These are phyloP conservation scores for Anolis apletophallus DNA, from an alignment of 2,797 vertebrate genomes.

Conservation along the genomic window DNA sequence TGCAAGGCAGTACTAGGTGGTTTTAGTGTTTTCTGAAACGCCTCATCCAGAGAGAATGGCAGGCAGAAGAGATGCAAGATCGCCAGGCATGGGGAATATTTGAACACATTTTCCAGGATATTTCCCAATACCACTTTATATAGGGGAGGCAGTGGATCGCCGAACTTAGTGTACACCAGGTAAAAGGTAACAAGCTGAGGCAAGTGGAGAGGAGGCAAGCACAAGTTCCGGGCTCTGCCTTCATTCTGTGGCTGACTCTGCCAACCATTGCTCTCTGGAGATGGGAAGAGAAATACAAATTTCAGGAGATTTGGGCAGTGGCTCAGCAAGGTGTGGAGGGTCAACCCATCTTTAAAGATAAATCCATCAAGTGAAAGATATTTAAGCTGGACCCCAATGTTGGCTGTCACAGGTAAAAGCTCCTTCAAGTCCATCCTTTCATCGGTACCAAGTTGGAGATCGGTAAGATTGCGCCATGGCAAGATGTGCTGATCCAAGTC, in stretches of 20 bases:
- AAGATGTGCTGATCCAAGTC: slow-evolving; percentile 54
- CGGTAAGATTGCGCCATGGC: slow-evolving; percentile 74
- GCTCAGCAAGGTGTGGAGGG: slow-evolving; percentile 75
- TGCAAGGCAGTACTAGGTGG: not conserved
- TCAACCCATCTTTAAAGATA: slow-evolving; percentile 60
- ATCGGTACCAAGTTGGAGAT: slow-evolving; percentile 64
- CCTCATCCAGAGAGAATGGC: slow-evolving; percentile 77
- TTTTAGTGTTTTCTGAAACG: slow-evolving; percentile 49
- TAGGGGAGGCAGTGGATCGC: not conserved
- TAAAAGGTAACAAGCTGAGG: slow-evolving; percentile 54
- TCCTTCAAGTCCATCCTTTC: slow-evolving; percentile 66
- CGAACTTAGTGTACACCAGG: not conserved
- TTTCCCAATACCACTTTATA: too few species aligned
- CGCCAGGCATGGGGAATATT: slow-evolving; percentile 72
- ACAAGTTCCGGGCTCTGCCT: not conserved
- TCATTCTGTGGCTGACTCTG: not conserved
- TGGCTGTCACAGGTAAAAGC: slow-evolving; percentile 67
- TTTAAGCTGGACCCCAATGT: slow-evolving; percentile 71
- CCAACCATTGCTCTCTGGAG: not conserved
- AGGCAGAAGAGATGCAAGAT: slow-evolving; percentile 76
- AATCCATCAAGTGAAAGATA: slow-evolving; percentile 83
- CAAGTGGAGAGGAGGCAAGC: not conserved
- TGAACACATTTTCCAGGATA: slow-evolving; percentile 67
- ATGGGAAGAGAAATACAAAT: slow-evolving; percentile 75
- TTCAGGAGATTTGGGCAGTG: slow-evolving; percentile 79